Base-by-base conservation (phyloP, 2,797 vertebrate genomes). In the Aplochiton taeniatus region DNA sequence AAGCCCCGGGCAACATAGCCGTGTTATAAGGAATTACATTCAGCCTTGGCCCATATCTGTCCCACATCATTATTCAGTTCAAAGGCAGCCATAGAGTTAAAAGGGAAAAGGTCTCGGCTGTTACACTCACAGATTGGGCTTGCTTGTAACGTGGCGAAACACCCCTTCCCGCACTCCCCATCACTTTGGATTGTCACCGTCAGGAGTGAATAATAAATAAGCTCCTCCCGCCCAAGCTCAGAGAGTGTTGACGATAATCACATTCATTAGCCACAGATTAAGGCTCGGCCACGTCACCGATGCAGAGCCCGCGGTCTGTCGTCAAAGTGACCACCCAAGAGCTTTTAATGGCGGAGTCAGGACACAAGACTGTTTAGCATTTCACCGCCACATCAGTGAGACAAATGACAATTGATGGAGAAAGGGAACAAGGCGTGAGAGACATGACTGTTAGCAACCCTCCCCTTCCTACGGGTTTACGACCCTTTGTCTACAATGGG, bases 291-390 rank as follows among this genome's bases (percentile, higher is more conserved):
- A 76, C 83, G 76, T 78, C 83, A 85, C 68, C 74, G 80, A 88
- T 72, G 77, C 78, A 76, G 74, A 63, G 57, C 76, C 75, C 63
- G 73, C 53, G 74, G 76, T 78, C 69, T 69, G 74, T 69, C 78
- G 83, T 88, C 75, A 85, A 78, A 77, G 75, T 88, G 90, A 85
- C 90, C 91, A 92, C 92, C 91, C 90, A 91, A 76, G 81, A 85
- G 80, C 41, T 75, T 62, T 53, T 60, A 70, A 69, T 71, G 81
- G 53, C 72, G 41, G 61, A 70, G 78, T 77, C 71, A 70, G 77
- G 80, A 72, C 71, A 72, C 84, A 74, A n/a, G 73, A 77, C 55
- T 48, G 88, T 71, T 73, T 63, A 67, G 68, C 61, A 75, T 75
- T 84, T 83, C 81, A 72, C 81, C 76, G 79, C 83, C 85, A 76